Base-by-base conservation (phyloP, 2,113 vertebrate genomes). In the Brevimyrus niger region DNA sequence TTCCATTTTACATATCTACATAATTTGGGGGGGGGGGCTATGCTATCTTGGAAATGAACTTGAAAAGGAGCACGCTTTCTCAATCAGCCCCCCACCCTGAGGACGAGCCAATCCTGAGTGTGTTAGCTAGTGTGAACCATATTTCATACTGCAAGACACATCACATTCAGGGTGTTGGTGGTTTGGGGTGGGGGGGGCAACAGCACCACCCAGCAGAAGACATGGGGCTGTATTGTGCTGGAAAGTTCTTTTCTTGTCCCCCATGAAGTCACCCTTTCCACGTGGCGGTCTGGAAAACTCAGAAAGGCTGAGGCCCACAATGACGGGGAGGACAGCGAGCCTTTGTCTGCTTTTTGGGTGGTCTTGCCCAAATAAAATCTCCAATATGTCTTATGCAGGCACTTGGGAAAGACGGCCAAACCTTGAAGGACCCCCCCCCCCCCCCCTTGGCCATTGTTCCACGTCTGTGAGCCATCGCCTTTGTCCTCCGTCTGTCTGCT, bases 31-130 rank as follows among this genome's bases (percentile, higher is more conserved):
- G 89, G 90, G 47, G 82, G 90, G 91, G 90, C 50, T 38, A 69
- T 88, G 92, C 91, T 38, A 90, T 38, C 86, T 50, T 89, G 76
- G 90, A 91, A 92, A 92, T 91, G 90, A 90, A 88, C 89, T 83
- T 58, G 89, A 89, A 90, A 89, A 90, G 90, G 88, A 73, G 87
- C 84, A 76, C 11, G 13, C 35, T 50, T 80, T 91, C 69, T 53
- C n/a, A 88, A 86, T 88, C 61, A 69, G 61, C n/a, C 61, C 10
- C 58, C 65, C 17, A 47, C 47, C 85, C 89, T 69, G 61, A 88
- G 87, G 88, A 90, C 84, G 31, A 91, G 69, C 47, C 88, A 88
- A 85, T 86, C 35, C 51, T 89, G 47, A 51, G 47, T 53, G 87
- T 80, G 46, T 88, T 88, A 80, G 88, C 69, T n/a, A 83, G 31